Conservation (phyloP, 2,113 vertebrate genomes). For the Pagrus major region DNA sequence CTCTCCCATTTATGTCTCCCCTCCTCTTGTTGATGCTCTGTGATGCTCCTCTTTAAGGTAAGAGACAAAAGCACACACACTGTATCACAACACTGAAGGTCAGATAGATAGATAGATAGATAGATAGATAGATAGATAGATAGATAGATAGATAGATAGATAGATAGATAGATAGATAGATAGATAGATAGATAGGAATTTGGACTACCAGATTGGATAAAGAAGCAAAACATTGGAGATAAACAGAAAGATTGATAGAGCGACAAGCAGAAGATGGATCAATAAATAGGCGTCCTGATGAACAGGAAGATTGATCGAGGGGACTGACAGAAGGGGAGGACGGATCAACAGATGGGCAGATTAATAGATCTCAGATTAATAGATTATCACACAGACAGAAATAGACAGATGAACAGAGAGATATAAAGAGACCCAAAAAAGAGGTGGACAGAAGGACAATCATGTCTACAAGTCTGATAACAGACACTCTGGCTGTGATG, state of each 20-base stretch:
- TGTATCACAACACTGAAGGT: neutral
- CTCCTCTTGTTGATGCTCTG: neutral
- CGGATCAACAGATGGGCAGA: slow-evolving; percentile 47
- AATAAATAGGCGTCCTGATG: slow-evolving; percentile 38
- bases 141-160: neutral
- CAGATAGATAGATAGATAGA: neutral
- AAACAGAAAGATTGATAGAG: slow-evolving; percentile 32
- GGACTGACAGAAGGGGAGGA: slow-evolving; percentile 18
- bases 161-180: neutral
- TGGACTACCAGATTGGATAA: neutral
- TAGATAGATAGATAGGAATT: neutral
- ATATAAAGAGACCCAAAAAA: slow-evolving; percentile 18
- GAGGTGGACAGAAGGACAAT: slow-evolving; percentile 54
- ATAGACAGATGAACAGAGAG: slow-evolving; percentile 32
- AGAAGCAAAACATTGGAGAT: neutral
- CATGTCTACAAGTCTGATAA: slow-evolving; percentile 60
- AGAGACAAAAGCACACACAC: slow-evolving; percentile 41
- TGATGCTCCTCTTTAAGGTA: slow-evolving; percentile 62
- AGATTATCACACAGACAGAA: slow-evolving; percentile 42
- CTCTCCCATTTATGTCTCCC: slow-evolving; percentile 19
- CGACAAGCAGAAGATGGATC: slow-evolving; percentile 8
- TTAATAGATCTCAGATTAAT: slow-evolving; percentile 43
- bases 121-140: neutral
- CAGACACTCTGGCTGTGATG: slow-evolving; percentile 68
- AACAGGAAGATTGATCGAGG: slow-evolving; percentile 34